phyloP scores from a whole-genome alignment of 2,113 vertebrate genomes.

The Gnathonemus echidnorhynchus region DNA sequence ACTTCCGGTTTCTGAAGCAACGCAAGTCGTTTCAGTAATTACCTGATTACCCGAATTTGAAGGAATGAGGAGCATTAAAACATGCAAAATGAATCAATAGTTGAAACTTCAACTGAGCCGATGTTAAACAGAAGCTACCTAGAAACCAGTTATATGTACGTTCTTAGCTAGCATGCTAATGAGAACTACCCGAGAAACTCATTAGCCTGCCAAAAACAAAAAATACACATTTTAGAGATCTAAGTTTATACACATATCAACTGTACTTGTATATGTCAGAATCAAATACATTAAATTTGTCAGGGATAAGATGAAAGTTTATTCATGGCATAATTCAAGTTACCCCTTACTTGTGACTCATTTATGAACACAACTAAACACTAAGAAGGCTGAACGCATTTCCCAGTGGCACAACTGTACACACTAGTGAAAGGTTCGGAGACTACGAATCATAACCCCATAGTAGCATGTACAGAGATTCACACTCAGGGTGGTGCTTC shows the following conservation, averaged over 20 bases:
- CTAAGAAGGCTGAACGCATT: background rate
- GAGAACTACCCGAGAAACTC: background rate
- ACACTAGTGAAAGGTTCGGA: background rate
- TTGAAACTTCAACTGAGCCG: too few species aligned
- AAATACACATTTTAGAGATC: background rate
- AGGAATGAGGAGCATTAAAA: too few species aligned
- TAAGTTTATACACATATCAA: background rate
- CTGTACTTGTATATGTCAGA: background rate
- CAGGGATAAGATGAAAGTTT: background rate
- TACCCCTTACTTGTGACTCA: background rate
- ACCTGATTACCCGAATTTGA: background rate
- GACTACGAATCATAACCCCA: background rate
- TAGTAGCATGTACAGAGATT: background rate
- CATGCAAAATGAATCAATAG: too few species aligned
- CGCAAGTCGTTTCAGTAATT: background rate
- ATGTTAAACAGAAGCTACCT: too few species aligned
- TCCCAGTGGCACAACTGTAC: background rate
- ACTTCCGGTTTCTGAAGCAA: background rate
- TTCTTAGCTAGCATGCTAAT: background rate
- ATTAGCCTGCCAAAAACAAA: background rate
- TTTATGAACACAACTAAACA: background rate
- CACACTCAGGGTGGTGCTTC: background rate
- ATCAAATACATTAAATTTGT: background rate
- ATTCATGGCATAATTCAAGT: background rate
- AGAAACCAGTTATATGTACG: background rate